phyloP scores from a whole-genome alignment of 2,113 vertebrate species.

The Hippoglossus stenolepis region DNA sequence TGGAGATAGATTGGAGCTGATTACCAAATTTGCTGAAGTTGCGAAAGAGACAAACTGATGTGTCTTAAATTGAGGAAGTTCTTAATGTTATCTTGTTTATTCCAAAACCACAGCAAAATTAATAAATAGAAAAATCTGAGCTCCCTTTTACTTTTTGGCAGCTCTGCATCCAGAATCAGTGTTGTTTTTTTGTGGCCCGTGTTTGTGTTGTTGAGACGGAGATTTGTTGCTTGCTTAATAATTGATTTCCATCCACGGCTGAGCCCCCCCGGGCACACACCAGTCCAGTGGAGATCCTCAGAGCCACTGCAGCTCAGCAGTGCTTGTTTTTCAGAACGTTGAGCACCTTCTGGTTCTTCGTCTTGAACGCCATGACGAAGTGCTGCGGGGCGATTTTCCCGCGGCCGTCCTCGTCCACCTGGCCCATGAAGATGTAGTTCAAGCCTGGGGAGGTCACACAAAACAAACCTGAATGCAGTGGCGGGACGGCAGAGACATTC shows the following conservation, averaged over 20 bases:
- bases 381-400: conserved; percentile 92
- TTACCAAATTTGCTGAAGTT: conserved; percentile 17
- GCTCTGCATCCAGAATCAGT: conserved; percentile 7
- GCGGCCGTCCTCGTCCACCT: conserved; percentile 91
- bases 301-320: conserved; percentile 81
- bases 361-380: conserved; percentile 93
- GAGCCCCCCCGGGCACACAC: conserved; percentile 2
- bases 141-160: conserved; percentile 10
- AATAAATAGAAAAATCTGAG: conserved; percentile 7
- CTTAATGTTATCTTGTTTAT: too few relatives aligned
- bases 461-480: conserved; percentile 85
- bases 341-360: conserved; percentile 93
- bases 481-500: conserved; percentile 83
- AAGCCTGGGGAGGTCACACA: conserved; percentile 88
- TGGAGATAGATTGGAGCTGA: conserved; percentile 14
- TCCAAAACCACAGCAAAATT: not conserved
- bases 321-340: conserved; percentile 90
- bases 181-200: conserved; percentile 8
- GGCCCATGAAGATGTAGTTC: conserved; percentile 98
- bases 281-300: conserved; percentile 3
- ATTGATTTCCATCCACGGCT: conserved; percentile 44
- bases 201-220: conserved; percentile 28
- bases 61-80: conserved; percentile 3
- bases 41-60: not conserved
- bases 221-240: conserved; percentile 13